A percentile compares a stretch with the other conserved stretches of the same genome.
Conservation (phyloP, 2,113 vertebrate species). For the Ranitomeya imitator region DNA sequence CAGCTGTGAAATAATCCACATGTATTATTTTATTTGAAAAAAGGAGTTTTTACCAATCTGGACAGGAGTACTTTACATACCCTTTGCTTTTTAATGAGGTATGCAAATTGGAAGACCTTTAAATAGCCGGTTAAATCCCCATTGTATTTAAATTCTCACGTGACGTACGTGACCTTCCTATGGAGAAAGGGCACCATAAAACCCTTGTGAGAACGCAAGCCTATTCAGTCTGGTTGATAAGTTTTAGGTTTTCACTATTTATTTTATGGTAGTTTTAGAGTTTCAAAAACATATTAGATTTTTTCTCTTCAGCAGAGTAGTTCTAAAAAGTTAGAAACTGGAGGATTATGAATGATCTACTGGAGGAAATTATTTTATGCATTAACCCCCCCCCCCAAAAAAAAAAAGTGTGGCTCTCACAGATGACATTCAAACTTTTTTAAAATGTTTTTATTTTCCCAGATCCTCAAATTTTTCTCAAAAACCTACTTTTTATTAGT, state of each 20-base stretch:
- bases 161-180: constrained; percentile 50
- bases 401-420: no score
- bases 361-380: no score
- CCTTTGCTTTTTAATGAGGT: constrained; percentile 37
- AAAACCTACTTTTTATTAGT: neutral
- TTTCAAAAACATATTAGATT: neutral
- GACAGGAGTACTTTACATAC: neutral
- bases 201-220: constrained; percentile 58
- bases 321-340: neutral
- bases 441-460: neutral
- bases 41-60: constrained; percentile 2
- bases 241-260: neutral
- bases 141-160: constrained; percentile 43
- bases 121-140: constrained; percentile 18
- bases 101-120: constrained; percentile 9
- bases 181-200: constrained; percentile 50
- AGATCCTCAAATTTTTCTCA: neutral
- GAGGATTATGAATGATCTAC: neutral
- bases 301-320: neutral
- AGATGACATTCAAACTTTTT: no score
- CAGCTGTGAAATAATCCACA: neutral
- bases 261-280: neutral
- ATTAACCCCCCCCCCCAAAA: no score
- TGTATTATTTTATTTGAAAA: constrained; percentile 33
- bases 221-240: neutral